A percentile compares a stretch with the other conserved stretches of the same genome.
Evolutionary conservation across 2,113 vertebrate genomes (phyloP).

Genomic region (Perccottus glenii): DNA sequence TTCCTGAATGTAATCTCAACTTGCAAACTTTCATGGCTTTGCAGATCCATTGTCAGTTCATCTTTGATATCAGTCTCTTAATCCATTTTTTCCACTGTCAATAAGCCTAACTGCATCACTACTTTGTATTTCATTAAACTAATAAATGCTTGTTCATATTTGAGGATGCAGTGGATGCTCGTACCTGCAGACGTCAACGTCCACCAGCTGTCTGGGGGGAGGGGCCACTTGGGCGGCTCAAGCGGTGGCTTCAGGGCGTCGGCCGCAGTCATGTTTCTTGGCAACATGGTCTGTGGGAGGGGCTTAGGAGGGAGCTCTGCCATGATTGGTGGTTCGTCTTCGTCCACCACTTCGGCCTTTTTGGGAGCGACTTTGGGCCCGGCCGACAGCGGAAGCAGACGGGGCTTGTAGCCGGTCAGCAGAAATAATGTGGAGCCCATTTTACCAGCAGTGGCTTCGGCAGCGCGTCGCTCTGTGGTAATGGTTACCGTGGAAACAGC

Average conservation of each 20-base stretch:
- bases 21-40: too few species aligned
- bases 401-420: slow-evolving; percentile 66
- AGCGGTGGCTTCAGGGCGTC: slow-evolving; percentile 81
- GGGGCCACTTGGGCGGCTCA: slow-evolving; percentile 77
- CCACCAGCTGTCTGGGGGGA: slow-evolving; percentile 79
- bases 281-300: slow-evolving; percentile 80
- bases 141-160: too few species aligned
- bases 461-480: slow-evolving; percentile 37
- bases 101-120: too few species aligned
- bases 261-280: slow-evolving; percentile 73
- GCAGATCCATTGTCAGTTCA: too few species aligned
- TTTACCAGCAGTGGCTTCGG: slow-evolving; percentile 22
- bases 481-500: slow-evolving; percentile 62
- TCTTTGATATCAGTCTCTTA: too few species aligned
- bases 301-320: slow-evolving; percentile 76
- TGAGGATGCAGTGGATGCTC: too few species aligned
- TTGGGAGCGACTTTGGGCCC: slow-evolving; percentile 56
- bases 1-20: too few species aligned
- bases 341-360: slow-evolving; percentile 64
- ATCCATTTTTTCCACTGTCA: too few species aligned
- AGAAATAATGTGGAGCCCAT: slow-evolving; percentile 64
- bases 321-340: slow-evolving; percentile 9
- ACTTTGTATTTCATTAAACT: too few species aligned
- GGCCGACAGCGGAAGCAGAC: slow-evolving; percentile 21
- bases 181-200: slow-evolving; percentile 84